Base-by-base conservation (phyloP, 2,888 invertebrate species). In the Eupithecia abbreviata region DNA sequence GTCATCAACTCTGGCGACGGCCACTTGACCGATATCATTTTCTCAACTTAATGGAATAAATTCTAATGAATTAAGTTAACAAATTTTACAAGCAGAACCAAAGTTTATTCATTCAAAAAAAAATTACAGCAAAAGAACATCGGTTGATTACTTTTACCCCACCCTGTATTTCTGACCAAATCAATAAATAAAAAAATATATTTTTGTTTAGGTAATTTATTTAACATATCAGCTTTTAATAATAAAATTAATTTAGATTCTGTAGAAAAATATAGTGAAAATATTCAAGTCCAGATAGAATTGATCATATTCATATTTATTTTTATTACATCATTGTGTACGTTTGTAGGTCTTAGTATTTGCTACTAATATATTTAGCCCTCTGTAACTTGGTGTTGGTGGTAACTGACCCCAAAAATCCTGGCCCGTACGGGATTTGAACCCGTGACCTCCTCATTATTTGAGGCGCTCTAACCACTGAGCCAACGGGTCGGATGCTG, bases 361-460 rank as follows among this genome's bases (percentile, higher is more conserved):
- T 9, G 7, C n/a, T 9, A 9, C n/a, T 9, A 58, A 18, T 58
- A 58, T n/a, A 58, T 18, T 18, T 9, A 18, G 18, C 55, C n/a
- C 9, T 18, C 1, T 18, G n/a, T 58, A 58, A 58, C 55, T 51
- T 6, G 51, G 9, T 67, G 13, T 67, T 42, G 67, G 43, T n/a
- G 0, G 47, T 71, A 12, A 78, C 72, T 65, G 74, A 51, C 77
- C 78, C 66, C n/a, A 80, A 80, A 83, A 72, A 76, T 55, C 18
- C 49, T 18, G 77, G 49, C 77, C 73, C 73, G 77, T 71, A 72
- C 77, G 74, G 77, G 77, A 77, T 77, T 75, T 72, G 74, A 79
- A 74, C 77, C 77, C 74, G 74, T 65, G 74, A 74, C 72, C 77
- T 77, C 77, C 77, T 77, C 77, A 77, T 74, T 68, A 42, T 73